These are phyloP conservation scores for Pogonognathellus flavescens DNA, from an alignment of 1,140 invertebrate genomes.

Conservation along the genomic window DNA sequence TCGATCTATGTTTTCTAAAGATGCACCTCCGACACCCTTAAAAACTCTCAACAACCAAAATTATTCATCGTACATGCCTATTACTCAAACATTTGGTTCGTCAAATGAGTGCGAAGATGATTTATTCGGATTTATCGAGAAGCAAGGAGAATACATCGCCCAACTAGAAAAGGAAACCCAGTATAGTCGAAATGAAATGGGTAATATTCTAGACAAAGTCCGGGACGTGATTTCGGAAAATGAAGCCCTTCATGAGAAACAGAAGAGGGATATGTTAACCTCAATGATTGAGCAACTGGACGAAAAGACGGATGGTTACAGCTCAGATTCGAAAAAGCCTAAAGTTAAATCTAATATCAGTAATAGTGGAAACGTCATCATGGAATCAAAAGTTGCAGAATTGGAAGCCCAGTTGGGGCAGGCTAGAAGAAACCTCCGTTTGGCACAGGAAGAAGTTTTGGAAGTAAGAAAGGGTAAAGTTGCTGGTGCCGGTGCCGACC, in stretches of 20 bases:
- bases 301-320: slow-evolving; percentile 60
- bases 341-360: slow-evolving; percentile 3
- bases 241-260: slow-evolving; percentile 81
- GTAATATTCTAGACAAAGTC: slow-evolving; percentile 82
- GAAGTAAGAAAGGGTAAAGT: slow-evolving; percentile 74
- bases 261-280: slow-evolving; percentile 76
- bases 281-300: slow-evolving; percentile 73
- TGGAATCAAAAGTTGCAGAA: slow-evolving; percentile 86
- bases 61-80: slow-evolving; percentile 70
- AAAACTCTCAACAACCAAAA: slow-evolving; percentile 82
- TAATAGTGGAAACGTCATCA: slow-evolving; percentile 75
- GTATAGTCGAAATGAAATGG: slow-evolving; percentile 82
- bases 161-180: slow-evolving; percentile 85
- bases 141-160: slow-evolving; percentile 87
- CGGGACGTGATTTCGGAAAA: slow-evolving; percentile 86
- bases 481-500: background rate
- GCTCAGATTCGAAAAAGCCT: background rate
- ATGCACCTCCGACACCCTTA: slow-evolving; percentile 65
- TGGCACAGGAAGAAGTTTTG: slow-evolving; percentile 77
- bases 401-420: slow-evolving; percentile 85
- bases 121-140: slow-evolving; percentile 81
- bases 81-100: slow-evolving; percentile 22
- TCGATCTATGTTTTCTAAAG: slow-evolving; percentile 59
- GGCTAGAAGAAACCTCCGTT: slow-evolving; percentile 80
- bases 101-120: slow-evolving; percentile 69